Evolutionary conservation across 2,888 invertebrate species (phyloP), one percentile per base, ranked within the genome.

Genomic region (Octodonta nipae): DNA sequence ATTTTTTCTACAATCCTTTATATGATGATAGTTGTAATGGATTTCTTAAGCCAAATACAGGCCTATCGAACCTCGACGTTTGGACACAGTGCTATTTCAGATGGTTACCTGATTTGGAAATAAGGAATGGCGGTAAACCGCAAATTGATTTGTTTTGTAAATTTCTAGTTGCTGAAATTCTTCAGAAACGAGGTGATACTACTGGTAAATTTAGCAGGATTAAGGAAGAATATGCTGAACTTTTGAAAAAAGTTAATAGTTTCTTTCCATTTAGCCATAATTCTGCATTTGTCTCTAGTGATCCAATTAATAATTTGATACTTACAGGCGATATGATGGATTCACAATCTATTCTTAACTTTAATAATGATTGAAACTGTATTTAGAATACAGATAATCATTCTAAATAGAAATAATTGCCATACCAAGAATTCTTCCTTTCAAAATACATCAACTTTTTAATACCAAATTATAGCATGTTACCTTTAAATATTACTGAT

Each of bases 21-120:
- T 91, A 72, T 53, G 66, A 68, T 32, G 58, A 58, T 32, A 38
- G 45, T 10, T 56, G 46, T 29, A 38, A 34, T 6, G 57, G 61
- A 11, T 57, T 47, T 26, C 52, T 73, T 22, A 58, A 62, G 42
- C 76, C 76, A 2, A 54, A 68, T 47, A 63, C 64, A 1, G 50
- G 54, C 14, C 64, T 79, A 38, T 60, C 71, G 3, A 66, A 66
- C 33, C 56, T 81, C 45, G 76, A 79, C 40, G 60, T 91, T 26
- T 92, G 91, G 91, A 67, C 75, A 35, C 86, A 85, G 59, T 89
- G 88, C 64, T 92, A 87, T 64, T 81, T 85, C 56, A 75, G 92
- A 15, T 91, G 88, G 86, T 69, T 88, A 52, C 76, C 80, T 12
- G 77, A 83, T 12, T 68, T 88, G 4, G 86, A 89, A 61, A 76